Percentiles rank a stretch among this genome's conserved stretches.
Conservation (phyloP, 1,140 invertebrate species). For the Aporrectodea caliginosa region DNA sequence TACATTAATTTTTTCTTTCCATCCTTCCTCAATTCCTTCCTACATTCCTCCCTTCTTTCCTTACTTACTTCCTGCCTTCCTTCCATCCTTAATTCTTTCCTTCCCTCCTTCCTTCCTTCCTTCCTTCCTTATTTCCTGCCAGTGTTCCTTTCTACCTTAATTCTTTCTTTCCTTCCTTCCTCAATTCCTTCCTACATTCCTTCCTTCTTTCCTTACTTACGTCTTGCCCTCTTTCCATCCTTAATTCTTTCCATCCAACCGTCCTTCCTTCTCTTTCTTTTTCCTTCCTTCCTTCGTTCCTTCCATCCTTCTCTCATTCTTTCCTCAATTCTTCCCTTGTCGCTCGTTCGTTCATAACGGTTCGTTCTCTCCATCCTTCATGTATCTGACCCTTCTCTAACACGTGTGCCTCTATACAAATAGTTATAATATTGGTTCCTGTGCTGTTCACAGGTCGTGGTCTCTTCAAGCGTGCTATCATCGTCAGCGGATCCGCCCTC, state of each 20-base stretch:
- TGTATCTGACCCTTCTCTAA: not conserved
- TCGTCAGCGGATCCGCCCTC: conserved; percentile 91
- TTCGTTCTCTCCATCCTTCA: not conserved
- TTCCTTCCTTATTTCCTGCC: not conserved
- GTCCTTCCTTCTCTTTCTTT: not conserved
- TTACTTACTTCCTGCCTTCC: not conserved
- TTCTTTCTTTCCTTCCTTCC: not conserved
- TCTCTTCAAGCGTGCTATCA: conserved; percentile 85
- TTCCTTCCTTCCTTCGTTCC: not conserved
- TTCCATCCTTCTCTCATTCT: not conserved
- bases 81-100: not conserved
- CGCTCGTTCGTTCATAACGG: not conserved
- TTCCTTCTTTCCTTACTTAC: not conserved
- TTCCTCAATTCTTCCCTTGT: not conserved
- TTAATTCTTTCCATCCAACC: not conserved
- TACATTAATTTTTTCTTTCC: not conserved
- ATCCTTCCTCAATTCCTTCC: not conserved
- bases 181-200: not conserved
- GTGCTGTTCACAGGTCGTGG: not conserved
- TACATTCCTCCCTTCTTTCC: not conserved
- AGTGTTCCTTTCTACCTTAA: not conserved
- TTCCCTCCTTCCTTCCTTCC: not conserved
- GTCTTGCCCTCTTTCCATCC: not conserved
- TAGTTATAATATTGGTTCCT: not conserved
- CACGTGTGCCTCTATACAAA: not conserved